Conservation (phyloP, 2,797 vertebrate genomes). For the Erethizon dorsatum region DNA sequence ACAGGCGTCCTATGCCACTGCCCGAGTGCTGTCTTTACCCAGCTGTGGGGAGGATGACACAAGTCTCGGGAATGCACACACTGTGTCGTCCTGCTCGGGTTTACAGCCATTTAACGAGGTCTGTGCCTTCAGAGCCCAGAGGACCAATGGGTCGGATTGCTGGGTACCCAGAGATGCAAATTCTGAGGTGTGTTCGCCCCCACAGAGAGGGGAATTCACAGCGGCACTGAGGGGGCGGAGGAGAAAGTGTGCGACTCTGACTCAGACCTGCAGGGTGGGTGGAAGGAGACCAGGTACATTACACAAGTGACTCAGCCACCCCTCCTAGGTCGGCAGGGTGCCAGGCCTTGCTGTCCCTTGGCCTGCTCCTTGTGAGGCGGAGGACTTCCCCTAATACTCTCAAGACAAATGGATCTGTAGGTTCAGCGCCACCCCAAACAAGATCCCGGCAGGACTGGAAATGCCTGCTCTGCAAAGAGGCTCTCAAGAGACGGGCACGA, state of each 20-base stretch:
- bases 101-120: background rate
- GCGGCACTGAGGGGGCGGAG: background rate
- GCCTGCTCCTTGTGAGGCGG: background rate
- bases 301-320: background rate
- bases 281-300: background rate
- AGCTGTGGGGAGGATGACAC: background rate
- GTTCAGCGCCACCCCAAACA: background rate
- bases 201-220: background rate
- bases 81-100: background rate
- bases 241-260: background rate
- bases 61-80: background rate
- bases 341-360: background rate
- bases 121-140: slow-evolving; percentile 36
- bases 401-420: background rate
- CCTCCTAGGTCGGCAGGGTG: background rate
- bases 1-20: background rate
- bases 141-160: background rate
- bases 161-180: background rate
- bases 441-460: background rate
- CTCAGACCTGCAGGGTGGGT: background rate
- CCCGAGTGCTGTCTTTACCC: background rate
- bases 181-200: background rate
- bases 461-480: background rate
- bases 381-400: background rate
- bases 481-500: background rate